A percentile compares a stretch with the other conserved stretches of the same genome.
Evolutionary conservation across 2,888 invertebrate species (phyloP).

Genomic region (Myopa testacea): DNA sequence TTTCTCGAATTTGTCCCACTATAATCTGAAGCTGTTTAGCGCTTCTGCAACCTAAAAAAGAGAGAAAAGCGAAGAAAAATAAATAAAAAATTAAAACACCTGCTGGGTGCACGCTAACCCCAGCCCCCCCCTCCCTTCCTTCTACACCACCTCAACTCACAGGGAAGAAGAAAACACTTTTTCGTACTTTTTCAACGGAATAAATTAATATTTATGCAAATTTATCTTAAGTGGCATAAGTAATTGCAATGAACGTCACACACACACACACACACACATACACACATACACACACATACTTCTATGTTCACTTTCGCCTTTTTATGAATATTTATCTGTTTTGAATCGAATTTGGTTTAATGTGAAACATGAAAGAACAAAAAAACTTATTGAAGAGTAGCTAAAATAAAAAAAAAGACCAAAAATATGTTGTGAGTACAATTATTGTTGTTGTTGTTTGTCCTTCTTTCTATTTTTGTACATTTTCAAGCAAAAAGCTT

Average conservation of each 20-base stretch:
- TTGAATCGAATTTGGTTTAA: slow-evolving; percentile 15
- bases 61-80: neutral
- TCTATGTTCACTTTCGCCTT: neutral
- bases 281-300: neutral
- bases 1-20: neutral
- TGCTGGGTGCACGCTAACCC: neutral
- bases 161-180: neutral
- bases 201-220: slow-evolving; percentile 31
- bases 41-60: neutral
- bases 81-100: neutral
- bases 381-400: neutral
- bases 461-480: neutral
- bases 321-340: slow-evolving; percentile 37
- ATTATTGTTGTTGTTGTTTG: neutral
- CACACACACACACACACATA: slow-evolving; percentile 7
- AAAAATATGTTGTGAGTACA: no score
- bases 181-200: slow-evolving; percentile 14
- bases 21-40: neutral
- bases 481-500: neutral
- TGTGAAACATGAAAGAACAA: neutral
- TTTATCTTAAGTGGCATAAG: slow-evolving; percentile 28
- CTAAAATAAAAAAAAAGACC: neutral
- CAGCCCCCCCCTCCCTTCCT: neutral
- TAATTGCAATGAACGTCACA: slow-evolving; percentile 17
- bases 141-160: neutral